Evolutionary conservation across 2,888 invertebrate genomes (phyloP).

Genomic region (Apotomis betuletana): DNA sequence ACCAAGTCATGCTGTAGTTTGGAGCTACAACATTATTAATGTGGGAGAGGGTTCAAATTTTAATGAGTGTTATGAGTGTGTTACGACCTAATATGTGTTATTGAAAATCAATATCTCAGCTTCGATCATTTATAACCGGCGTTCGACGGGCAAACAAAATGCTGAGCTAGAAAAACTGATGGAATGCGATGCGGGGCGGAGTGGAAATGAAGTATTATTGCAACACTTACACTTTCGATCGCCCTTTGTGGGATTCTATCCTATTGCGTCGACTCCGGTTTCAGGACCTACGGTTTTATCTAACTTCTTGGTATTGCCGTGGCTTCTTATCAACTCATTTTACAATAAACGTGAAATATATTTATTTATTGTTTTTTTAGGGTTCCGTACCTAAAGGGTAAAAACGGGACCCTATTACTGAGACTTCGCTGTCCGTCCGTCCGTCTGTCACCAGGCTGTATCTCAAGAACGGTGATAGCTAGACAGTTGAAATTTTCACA

Average conservation of each 20-base stretch:
- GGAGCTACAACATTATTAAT: conserved; percentile 22
- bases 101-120: conserved; percentile 75
- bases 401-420: too few species aligned
- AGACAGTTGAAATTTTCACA: too few species aligned
- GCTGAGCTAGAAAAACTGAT: conserved; percentile 65
- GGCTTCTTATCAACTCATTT: conserved; percentile 10
- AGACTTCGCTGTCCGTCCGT: too few species aligned
- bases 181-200: conserved; percentile 70
- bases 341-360: background rate
- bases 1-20: background rate
- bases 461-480: too few species aligned
- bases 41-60: conserved; percentile 48
- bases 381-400: too few species aligned
- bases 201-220: conserved; percentile 80
- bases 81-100: conserved; percentile 49
- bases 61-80: conserved; percentile 33
- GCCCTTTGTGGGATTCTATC: conserved; percentile 62
- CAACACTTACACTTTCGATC: conserved; percentile 83
- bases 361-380: too few species aligned
- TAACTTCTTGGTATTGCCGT: conserved; percentile 27
- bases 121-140: conserved; percentile 81
- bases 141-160: conserved; percentile 78
- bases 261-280: conserved; percentile 52
- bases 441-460: too few species aligned
- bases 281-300: conserved; percentile 26